Evolutionary conservation across 2,113 vertebrate species (phyloP), one percentile per base, ranked within the genome.

Genomic region (Capreolus pygargus): DNA sequence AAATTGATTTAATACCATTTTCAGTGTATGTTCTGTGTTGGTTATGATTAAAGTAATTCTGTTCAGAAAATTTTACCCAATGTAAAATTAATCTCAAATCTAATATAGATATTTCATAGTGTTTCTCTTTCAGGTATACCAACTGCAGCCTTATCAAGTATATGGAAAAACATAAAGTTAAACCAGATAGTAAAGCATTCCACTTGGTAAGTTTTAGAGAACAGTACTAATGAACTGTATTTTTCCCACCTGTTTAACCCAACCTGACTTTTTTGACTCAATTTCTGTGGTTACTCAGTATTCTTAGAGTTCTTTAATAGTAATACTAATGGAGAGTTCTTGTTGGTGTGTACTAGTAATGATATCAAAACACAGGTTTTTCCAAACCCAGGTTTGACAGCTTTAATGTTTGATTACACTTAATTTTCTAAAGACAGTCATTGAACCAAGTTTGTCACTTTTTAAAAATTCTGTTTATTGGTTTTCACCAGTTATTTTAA

Each of bases 131-230:
- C 98, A 99, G 99, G 98, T 99, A 99, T 98, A 99, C 99, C 99
- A 99, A 99, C 99, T 99, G 99, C 99, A 99, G 99, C 99, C 99
- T 99, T 99, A 99, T 99, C 98, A 99, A 99, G 98, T 99, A 99
- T 98, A 99, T 99, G 99, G 99, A 99, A 98, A 99, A 99, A 99
- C 99, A 99, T 99, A 99, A 99, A 99, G 99, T 99, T 98, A 99
- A 99, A 98, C 99, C 99, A 96, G 99, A 99, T 98, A 99, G 99
- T 98, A 99, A 99, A 99, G 99, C 99, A 98, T 99, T 99, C 99
- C 99, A 99, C 98, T 99, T 99, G 99, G 99, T 99, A 98, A 99
- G 99, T 97, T 88, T 96, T 67, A 15, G 84, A 79, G 50, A 70
- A 90, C 23, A 39, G 10, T 47, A 21, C 9, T 96, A 36, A 94